These are phyloP conservation scores for Pollicipes pollicipes DNA, from an alignment of 1,140 invertebrate genomes.

Conservation along the genomic window DNA sequence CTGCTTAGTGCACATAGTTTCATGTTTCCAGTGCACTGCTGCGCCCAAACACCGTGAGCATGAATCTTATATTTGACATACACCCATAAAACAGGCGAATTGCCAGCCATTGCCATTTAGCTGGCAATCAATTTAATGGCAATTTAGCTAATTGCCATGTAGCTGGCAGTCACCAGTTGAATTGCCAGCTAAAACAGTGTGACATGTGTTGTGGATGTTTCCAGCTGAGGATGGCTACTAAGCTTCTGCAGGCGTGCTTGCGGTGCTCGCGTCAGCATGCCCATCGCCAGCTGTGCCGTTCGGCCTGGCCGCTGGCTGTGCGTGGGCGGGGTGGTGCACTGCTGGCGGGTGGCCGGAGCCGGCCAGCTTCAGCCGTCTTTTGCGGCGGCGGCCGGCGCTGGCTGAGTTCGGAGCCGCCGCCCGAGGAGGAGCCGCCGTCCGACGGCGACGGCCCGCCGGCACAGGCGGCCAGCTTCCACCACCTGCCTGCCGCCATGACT, in stretches of 20 bases:
- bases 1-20: too few species aligned
- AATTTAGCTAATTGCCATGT: too few species aligned
- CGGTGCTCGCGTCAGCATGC: not conserved
- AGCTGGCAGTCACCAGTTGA: too few species aligned
- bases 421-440: not conserved
- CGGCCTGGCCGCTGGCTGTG: not conserved
- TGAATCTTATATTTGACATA: too few species aligned
- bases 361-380: not conserved
- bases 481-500: conserved; percentile 62
- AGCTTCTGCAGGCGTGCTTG: not conserved
- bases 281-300: not conserved
- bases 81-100: too few species aligned
- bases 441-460: not conserved
- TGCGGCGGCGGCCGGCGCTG: not conserved
- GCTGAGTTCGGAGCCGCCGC: not conserved
- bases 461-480: conserved; percentile 3
- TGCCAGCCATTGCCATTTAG: too few species aligned
- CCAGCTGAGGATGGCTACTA: not conserved
- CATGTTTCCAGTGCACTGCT: too few species aligned
- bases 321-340: not conserved
- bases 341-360: not conserved
- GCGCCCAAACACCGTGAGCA: too few species aligned
- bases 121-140: too few species aligned
- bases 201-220: too few species aligned
- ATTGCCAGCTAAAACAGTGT: too few species aligned